These are phyloP conservation scores for Emydoidea blandingii DNA, from an alignment of 2,797 vertebrate species.

Conservation along the genomic window DNA sequence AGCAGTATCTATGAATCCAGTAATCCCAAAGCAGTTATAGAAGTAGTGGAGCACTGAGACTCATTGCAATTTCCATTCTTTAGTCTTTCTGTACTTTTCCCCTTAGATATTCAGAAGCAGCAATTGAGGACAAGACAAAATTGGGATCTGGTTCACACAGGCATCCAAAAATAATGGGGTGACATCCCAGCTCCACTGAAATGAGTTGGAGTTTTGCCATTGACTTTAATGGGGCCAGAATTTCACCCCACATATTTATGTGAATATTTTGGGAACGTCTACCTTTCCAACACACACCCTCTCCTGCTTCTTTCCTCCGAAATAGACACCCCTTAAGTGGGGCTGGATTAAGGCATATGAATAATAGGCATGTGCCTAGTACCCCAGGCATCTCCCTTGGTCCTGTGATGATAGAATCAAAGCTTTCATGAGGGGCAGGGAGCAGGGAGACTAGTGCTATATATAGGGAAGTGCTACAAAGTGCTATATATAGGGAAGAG, in stretches of 20 bases:
- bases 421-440: neutral
- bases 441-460: neutral
- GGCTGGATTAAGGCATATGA: neutral
- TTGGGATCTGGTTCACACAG: neutral
- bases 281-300: rapidly evolving
- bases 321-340: neutral
- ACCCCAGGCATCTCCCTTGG: neutral
- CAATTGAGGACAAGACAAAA: neutral
- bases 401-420: neutral
- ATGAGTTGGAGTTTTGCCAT: rapidly evolving
- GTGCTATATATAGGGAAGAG: no score
- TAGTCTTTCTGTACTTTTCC: neutral
- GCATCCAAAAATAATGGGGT: neutral
- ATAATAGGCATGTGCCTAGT: neutral
- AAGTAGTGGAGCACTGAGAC: neutral
- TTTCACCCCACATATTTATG: neutral
- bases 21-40: neutral
- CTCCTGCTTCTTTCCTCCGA: neutral
- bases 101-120: conserved; percentile 4
- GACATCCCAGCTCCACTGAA: neutral
- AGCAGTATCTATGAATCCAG: neutral
- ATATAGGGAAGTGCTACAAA: no score
- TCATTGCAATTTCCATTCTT: neutral
- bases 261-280: neutral
- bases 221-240: rapidly evolving